Base-by-base conservation (phyloP, 64 coral and sea anemone genomes). In the Stichodactyla mertensii region DNA sequence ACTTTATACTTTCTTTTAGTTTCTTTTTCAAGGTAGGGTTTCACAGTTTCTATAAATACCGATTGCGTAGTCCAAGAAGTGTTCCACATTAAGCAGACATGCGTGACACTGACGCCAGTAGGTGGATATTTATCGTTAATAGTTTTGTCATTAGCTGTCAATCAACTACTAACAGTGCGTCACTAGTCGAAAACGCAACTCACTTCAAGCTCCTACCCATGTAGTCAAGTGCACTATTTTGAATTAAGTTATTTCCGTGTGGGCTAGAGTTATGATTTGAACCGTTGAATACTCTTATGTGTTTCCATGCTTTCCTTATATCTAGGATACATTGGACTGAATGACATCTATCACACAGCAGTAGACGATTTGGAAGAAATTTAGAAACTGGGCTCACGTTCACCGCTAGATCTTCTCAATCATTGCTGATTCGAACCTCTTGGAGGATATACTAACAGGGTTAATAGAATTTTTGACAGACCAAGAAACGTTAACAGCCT, bases 71-170 rank as follows among this genome's bases (percentile, higher is more conserved):
- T 23, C 24, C 24, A 27, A 74, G 69, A 74, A 31, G 23, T 74
- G 14, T 74, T 74, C 24, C 7, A 23, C 24, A 13, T 11, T 23
- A 74, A 74, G 69, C 69, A 74, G 7, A 74, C 10, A 14, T 74
- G 69, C 69, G 69, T 74, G 69, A 74, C 69, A 26, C 9, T 74
- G 69, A 74, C 69, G 69, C 69, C 36, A 74, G 7, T n/a, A 74
- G 24, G 24, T 74, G 27, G 22, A 74, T 74, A 74, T 74, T 13
- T 74, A 74, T 28, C 23, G 24, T 4, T 31, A 74, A 74, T 74
- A 23, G 69, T 13, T 66, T 66, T 66, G 19, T 66, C 62, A 66
- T 15, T 66, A 74, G 69, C 6, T 74, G 69, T 74, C 69, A 74
- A 74, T 74, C 69, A 74, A 23, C 9, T 23, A 23, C 26, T 74